A percentile compares a stretch with the other conserved stretches of the same genome.
phyloP scores from a whole-genome alignment of 2,113 vertebrate species.

The Oophaga pumilio region DNA sequence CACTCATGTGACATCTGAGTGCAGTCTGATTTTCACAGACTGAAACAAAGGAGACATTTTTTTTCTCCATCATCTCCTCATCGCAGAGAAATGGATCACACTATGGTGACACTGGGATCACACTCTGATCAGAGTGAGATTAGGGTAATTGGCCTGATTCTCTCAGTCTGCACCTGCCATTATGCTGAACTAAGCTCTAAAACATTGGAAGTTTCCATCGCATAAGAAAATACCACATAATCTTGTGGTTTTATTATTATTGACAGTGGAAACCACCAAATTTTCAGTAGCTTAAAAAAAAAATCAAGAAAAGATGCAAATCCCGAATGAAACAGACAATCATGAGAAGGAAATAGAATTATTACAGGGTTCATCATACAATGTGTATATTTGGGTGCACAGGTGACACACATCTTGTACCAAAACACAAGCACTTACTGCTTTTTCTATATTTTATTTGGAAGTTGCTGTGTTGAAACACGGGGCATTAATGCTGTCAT shows the following conservation, averaged over 20 bases:
- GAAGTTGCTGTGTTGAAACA: background rate
- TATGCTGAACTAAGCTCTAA: background rate
- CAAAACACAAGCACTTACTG: constrained; percentile 16
- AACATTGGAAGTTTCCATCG: background rate
- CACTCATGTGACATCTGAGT: no score
- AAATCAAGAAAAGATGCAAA: background rate
- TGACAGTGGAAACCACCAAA: constrained; percentile 27
- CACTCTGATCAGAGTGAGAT: no score
- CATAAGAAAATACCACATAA: background rate
- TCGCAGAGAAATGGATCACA: no score
- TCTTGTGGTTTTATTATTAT: background rate
- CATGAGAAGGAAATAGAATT: background rate
- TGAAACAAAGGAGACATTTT: no score
- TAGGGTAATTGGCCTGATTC: no score
- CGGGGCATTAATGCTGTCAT: background rate
- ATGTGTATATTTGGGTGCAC: background rate
- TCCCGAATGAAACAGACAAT: background rate
- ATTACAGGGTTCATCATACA: background rate
- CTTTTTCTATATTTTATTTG: background rate
- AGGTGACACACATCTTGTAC: background rate
- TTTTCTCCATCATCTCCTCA: no score
- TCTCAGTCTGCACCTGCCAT: no score
- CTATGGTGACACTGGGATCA: no score
- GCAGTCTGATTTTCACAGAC: no score
- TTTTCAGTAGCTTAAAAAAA: background rate